Evolutionary conservation across 1,140 invertebrate species (phyloP).

Genomic region (Heliconius hermathena): DNA sequence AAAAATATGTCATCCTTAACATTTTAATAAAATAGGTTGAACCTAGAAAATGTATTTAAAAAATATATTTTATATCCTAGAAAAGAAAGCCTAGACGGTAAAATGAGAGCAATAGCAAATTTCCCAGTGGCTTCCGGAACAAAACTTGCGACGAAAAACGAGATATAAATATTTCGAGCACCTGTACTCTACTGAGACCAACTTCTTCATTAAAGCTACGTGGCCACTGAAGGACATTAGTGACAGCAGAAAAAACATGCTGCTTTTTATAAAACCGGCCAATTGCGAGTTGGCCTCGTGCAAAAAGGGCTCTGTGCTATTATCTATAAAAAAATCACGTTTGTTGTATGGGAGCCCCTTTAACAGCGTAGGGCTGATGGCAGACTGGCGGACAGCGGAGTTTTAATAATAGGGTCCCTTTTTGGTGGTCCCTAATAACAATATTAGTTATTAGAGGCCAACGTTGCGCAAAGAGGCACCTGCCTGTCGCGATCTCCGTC

Average conservation of each 20-base stretch:
- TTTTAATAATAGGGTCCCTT: no score
- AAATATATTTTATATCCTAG: background rate
- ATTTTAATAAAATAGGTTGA: background rate
- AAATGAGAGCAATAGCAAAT: conserved; percentile 13
- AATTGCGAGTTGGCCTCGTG: no score
- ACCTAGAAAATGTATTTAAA: background rate
- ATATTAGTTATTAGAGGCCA: no score
- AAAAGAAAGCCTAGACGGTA: background rate
- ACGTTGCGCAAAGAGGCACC: no score
- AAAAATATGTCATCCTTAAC: background rate
- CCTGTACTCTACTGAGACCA: conserved; percentile 28
- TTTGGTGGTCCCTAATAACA: no score
- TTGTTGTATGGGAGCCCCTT: no score
- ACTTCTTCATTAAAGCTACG: conserved; percentile 33
- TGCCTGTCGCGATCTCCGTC: no score
- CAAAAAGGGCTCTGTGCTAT: no score
- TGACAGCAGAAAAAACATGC: background rate
- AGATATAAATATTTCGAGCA: conserved; percentile 39
- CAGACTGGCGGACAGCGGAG: no score
- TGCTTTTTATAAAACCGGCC: background rate
- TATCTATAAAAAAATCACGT: no score
- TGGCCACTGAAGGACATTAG: conserved; percentile 22
- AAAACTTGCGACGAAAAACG: conserved; percentile 36
- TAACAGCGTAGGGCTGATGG: no score
- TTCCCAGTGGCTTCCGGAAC: conserved; percentile 36